Conservation (phyloP, 2,113 vertebrate species). For the Lamprologus callipterus region DNA sequence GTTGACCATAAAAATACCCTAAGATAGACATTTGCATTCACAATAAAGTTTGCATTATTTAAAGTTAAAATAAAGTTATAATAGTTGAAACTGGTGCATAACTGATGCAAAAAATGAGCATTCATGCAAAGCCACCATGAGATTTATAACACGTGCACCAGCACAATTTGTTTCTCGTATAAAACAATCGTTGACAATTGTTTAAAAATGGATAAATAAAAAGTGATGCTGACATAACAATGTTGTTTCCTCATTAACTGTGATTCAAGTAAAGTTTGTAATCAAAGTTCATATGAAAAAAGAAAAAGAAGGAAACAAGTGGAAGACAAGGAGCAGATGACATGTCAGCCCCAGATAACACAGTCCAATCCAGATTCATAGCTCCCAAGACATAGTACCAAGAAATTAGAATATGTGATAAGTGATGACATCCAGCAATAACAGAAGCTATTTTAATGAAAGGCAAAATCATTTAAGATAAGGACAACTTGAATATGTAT, state of each 20-base stretch:
- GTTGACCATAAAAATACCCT: not conserved
- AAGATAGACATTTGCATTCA: not conserved
- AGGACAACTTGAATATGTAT: not conserved
- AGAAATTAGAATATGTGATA: not conserved
- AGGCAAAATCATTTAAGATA: not conserved
- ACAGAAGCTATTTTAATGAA: not conserved
- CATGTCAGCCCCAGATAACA: not conserved
- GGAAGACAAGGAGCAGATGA: not conserved
- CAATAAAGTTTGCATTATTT: not conserved
- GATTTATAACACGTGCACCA: not conserved
- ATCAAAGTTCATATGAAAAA: not conserved
- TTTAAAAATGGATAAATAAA: not conserved
- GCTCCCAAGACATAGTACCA: not conserved
- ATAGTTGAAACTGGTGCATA: not conserved
- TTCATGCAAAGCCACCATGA: not conserved
- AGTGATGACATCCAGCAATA: not conserved
- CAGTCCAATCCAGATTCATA: not conserved
- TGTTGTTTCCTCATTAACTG: not conserved
- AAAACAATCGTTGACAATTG: not conserved
- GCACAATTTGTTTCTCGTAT: not conserved
- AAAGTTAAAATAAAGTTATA: not conserved
- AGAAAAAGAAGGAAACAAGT: not conserved
- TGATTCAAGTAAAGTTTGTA: not conserved
- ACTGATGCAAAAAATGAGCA: not conserved
- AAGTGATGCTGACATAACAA: not conserved